Conservation (phyloP, 2,113 vertebrate genomes). For the Eolophus roseicapilla region DNA sequence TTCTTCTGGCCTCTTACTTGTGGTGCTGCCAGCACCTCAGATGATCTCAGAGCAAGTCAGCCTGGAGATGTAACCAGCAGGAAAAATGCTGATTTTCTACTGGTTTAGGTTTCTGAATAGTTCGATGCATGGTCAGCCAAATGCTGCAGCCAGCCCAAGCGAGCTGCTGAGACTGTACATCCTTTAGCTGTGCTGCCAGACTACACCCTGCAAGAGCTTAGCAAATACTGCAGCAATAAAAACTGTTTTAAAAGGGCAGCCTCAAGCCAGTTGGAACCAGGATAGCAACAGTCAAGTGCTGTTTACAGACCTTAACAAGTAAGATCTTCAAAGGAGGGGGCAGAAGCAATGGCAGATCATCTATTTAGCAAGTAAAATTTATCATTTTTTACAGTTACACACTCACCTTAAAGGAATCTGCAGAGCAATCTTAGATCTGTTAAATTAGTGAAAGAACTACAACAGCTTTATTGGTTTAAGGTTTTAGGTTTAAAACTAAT, state of each 20-base stretch:
- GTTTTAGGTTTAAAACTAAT: background rate
- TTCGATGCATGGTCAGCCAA: fast-evolving
- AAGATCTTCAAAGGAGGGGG: background rate
- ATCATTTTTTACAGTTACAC: background rate
- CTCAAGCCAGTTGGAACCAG: background rate
- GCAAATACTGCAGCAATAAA: background rate
- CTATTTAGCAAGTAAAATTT: background rate
- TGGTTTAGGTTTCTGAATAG: background rate
- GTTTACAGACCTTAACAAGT: background rate
- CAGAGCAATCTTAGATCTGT: background rate
- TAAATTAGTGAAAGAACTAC: background rate
- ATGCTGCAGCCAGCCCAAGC: background rate
- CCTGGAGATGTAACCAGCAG: background rate
- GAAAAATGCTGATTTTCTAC: background rate
- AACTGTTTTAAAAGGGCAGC: background rate
- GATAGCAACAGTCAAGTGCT: background rate
- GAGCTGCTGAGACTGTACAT: background rate
- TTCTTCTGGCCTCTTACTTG: background rate
- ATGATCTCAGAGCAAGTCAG: background rate
- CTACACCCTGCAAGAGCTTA: background rate
- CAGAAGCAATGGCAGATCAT: background rate
- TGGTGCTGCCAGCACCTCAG: background rate
- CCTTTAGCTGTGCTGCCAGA: background rate
- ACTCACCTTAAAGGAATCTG: background rate
- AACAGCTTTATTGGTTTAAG: background rate